phyloP scores from a whole-genome alignment of 2,888 invertebrate species.

The Venusia cambrica region DNA sequence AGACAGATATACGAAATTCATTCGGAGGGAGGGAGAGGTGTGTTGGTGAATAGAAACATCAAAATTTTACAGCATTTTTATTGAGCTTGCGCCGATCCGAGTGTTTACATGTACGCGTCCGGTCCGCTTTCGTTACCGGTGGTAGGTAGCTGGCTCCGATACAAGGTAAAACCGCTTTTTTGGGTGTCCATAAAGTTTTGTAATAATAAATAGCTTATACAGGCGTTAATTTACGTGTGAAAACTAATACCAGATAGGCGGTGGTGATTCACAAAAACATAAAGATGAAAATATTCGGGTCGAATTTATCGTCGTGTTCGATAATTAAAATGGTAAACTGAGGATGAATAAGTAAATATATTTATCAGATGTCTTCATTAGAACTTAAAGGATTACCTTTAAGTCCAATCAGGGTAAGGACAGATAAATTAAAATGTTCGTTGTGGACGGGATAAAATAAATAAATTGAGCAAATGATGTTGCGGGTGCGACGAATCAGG shows the following conservation, averaged over 20 bases:
- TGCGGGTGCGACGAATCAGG: slow-evolving; percentile 46
- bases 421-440: slow-evolving; percentile 49
- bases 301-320: slow-evolving; percentile 4
- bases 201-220: slow-evolving; percentile 29
- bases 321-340: slow-evolving; percentile 32
- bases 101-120: slow-evolving; percentile 73
- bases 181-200: slow-evolving; percentile 31
- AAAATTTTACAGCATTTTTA: slow-evolving; percentile 81
- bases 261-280: slow-evolving; percentile 13
- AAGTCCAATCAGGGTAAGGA: slow-evolving; percentile 34
- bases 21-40: slow-evolving; percentile 39
- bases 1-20: slow-evolving; percentile 33
- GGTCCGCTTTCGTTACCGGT: slow-evolving; percentile 52
- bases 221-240: slow-evolving; percentile 33
- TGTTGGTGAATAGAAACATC: slow-evolving; percentile 76
- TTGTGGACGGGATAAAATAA: slow-evolving; percentile 32
- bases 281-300: slow-evolving; percentile 8
- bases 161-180: slow-evolving; percentile 40
- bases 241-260: slow-evolving; percentile 21
- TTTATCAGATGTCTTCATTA: slow-evolving; percentile 45
- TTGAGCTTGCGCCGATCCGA: slow-evolving; percentile 63
- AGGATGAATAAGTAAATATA: no score
- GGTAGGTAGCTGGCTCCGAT: no score
- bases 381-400: no score
- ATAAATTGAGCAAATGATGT: slow-evolving; percentile 46